These are phyloP conservation scores for Trichacis sp. DNA, from an alignment of 2,888 invertebrate genomes.

Conservation along the genomic window DNA sequence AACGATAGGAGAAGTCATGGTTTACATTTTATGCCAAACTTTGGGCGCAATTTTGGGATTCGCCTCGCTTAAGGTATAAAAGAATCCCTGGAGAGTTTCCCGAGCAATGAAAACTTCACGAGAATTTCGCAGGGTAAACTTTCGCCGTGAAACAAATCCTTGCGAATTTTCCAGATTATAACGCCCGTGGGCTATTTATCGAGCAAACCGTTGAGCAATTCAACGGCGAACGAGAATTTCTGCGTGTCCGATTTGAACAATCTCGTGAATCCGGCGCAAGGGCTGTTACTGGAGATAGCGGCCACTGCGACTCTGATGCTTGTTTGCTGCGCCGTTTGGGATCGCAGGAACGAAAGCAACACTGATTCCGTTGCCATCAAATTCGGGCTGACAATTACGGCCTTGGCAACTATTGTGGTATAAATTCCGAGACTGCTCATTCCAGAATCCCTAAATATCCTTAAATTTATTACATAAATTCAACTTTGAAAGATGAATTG, in stretches of 20 bases:
- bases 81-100: background rate
- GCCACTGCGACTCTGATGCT: conserved; percentile 65
- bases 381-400: conserved; percentile 66
- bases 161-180: conserved; percentile 51
- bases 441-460: no score
- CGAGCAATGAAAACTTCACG: no score
- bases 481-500: no score
- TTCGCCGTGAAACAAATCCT: no score
- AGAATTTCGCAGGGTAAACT: background rate
- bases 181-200: conserved; percentile 54
- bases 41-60: conserved; percentile 78
- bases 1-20: conserved; percentile 71
- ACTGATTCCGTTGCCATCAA: conserved; percentile 65
- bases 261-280: conserved; percentile 56
- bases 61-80: conserved; percentile 74
- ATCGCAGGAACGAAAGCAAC: conserved; percentile 62
- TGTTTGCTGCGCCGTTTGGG: conserved; percentile 67
- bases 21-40: conserved; percentile 77
- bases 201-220: background rate
- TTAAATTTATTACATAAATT: no score
- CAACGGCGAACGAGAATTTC: conserved; percentile 40
- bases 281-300: conserved; percentile 63
- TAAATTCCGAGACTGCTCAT: no score
- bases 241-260: conserved; percentile 61
- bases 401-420: conserved; percentile 60